These are phyloP conservation scores for Agapornis canus DNA, from an alignment of 2,797 vertebrate species.

Conservation along the genomic window DNA sequence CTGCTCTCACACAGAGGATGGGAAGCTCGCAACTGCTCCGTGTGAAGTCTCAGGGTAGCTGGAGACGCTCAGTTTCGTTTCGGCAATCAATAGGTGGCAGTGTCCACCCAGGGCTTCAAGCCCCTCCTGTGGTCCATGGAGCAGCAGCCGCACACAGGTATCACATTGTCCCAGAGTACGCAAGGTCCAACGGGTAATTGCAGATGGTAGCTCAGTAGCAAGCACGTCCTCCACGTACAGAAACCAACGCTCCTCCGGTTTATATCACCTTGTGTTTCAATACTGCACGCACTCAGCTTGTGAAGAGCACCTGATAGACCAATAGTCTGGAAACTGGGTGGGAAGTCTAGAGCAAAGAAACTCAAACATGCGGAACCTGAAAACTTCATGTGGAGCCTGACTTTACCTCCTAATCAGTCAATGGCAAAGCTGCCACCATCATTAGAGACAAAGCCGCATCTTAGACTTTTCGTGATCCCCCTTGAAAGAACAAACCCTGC, in stretches of 20 bases:
- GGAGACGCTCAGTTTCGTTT: background rate
- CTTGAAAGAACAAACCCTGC: background rate
- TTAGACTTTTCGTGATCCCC: background rate
- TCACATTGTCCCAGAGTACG: background rate
- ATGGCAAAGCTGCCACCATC: background rate
- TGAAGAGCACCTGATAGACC: fast-evolving
- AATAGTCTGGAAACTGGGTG: background rate
- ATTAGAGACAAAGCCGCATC: background rate
- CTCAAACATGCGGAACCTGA: background rate
- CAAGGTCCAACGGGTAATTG: background rate
- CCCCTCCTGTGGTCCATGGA: background rate
- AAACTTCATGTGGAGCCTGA: background rate
- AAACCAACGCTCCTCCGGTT: fast-evolving
- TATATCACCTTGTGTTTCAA: fast-evolving
- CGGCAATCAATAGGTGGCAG: constrained; percentile 77
- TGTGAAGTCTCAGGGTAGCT: background rate
- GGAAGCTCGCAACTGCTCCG: background rate
- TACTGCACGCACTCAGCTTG: fast-evolving
- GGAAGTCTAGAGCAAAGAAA: background rate
- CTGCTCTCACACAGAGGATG: background rate
- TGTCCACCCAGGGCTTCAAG: constrained; percentile 65
- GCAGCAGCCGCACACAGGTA: background rate
- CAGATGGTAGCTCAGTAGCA: background rate
- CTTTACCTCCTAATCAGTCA: background rate
- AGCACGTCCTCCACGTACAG: background rate